These are phyloP conservation scores for Erythrolamprus reginae DNA, from an alignment of 2,113 vertebrate species.

Conservation along the genomic window DNA sequence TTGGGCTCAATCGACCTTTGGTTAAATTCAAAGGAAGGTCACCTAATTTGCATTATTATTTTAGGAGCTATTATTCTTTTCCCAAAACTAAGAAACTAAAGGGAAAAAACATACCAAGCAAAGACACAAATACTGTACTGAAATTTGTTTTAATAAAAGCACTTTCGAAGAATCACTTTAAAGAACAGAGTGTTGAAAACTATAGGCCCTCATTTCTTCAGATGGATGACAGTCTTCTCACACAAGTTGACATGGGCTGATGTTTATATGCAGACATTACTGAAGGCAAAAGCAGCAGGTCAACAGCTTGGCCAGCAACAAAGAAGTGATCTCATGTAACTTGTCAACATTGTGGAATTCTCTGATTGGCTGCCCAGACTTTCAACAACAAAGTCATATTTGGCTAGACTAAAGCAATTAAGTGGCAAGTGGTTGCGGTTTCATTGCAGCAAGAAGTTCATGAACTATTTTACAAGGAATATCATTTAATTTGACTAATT, in stretches of 20 bases:
- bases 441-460: constrained; percentile 26
- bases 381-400: constrained; percentile 25
- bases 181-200: background rate
- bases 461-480: background rate
- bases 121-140: background rate
- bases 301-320: constrained; percentile 12
- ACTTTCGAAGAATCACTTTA: background rate
- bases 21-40: background rate
- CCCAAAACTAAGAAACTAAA: background rate
- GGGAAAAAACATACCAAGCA: background rate
- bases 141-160: background rate
- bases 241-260: accelerated
- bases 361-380: background rate
- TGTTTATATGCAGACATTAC: background rate
- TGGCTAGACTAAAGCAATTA: constrained; percentile 20
- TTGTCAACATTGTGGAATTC: background rate
- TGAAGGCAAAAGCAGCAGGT: background rate
- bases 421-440: constrained; percentile 10
- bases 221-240: background rate
- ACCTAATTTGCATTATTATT: background rate
- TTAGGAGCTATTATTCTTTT: background rate
- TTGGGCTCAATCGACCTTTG: background rate
- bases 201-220: background rate
- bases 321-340: background rate
- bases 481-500: background rate